These are phyloP conservation scores for Papilio xuthus DNA, from an alignment of 1,140 invertebrate genomes.

Conservation along the genomic window DNA sequence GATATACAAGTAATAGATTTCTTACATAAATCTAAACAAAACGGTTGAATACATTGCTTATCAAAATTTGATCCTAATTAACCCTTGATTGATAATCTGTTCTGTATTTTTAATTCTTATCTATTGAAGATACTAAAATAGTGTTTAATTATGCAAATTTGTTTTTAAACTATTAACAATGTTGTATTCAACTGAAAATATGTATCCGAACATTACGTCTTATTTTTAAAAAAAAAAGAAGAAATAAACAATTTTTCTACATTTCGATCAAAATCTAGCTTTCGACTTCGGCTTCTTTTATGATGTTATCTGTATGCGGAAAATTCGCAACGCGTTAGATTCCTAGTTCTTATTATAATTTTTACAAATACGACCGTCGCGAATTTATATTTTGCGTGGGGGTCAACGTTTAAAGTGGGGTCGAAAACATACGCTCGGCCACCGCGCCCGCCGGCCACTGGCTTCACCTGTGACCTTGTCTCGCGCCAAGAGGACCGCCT, in stretches of 20 bases:
- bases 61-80: slow-evolving; percentile 21
- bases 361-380: slow-evolving; percentile 42
- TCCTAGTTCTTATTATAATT: slow-evolving; percentile 29
- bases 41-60: neutral
- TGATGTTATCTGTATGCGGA: too few species aligned
- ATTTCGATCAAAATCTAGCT: too few species aligned
- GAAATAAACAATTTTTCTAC: too few species aligned
- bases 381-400: slow-evolving; percentile 39
- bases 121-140: neutral
- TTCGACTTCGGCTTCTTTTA: too few species aligned
- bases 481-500: slow-evolving; percentile 5
- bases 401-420: slow-evolving; percentile 70
- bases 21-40: neutral
- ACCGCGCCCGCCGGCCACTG: slow-evolving; percentile 47
- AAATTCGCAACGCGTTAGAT: neutral
- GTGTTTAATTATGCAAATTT: neutral
- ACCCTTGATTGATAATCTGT: slow-evolving; percentile 7
- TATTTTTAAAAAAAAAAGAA: too few species aligned
- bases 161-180: neutral
- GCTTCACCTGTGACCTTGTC: slow-evolving; percentile 56
- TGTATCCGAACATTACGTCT: too few species aligned
- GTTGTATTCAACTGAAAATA: neutral
- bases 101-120: slow-evolving; percentile 5
- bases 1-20: neutral
- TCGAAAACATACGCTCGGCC: slow-evolving; percentile 62